Percentiles rank a stretch among this genome's conserved stretches.
phyloP scores from a whole-genome alignment of 2,888 invertebrate species.

The Parthenolecanium corni region DNA sequence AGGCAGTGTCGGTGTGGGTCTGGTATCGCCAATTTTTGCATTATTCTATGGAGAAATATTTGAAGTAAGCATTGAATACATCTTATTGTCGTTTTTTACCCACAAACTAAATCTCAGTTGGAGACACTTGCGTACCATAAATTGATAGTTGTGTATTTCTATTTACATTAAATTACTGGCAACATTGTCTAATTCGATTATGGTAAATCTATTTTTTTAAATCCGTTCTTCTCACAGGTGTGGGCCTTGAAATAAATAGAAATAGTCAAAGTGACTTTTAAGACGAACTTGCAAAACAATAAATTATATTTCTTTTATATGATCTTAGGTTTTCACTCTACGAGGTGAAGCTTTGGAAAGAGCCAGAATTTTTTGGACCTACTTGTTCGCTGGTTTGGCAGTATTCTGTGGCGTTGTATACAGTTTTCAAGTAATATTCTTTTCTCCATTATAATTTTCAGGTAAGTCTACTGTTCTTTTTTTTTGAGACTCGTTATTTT shows the following conservation, averaged over 20 bases:
- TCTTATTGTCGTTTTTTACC: too few species aligned
- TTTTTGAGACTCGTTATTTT: not conserved
- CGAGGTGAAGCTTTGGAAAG: conserved; percentile 12
- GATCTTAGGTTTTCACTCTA: conserved; percentile 22
- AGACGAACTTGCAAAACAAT: too few species aligned
- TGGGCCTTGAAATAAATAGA: too few species aligned
- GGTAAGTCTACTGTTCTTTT: not conserved
- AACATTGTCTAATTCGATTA: too few species aligned
- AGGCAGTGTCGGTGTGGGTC: conserved; percentile 55
- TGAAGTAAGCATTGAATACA: conserved; percentile 44
- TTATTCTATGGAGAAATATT: conserved; percentile 67
- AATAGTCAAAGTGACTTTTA: too few species aligned
- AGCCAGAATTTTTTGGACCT: conserved; percentile 20
- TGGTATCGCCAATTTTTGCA: conserved; percentile 61
- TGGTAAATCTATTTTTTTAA: too few species aligned
- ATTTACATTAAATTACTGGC: too few species aligned
- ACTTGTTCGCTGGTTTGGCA: conserved; percentile 43
- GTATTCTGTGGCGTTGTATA: conserved; percentile 38
- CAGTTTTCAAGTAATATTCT: conserved; percentile 37
- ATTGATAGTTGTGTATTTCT: too few species aligned
- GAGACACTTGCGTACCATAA: too few species aligned
- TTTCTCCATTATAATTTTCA: not conserved
- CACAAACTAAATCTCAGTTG: too few species aligned
- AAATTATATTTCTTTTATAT: too few species aligned
- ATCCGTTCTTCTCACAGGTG: too few species aligned